phyloP scores from a whole-genome alignment of 1,140 invertebrate genomes.

The Centruroides sculpturatus region DNA sequence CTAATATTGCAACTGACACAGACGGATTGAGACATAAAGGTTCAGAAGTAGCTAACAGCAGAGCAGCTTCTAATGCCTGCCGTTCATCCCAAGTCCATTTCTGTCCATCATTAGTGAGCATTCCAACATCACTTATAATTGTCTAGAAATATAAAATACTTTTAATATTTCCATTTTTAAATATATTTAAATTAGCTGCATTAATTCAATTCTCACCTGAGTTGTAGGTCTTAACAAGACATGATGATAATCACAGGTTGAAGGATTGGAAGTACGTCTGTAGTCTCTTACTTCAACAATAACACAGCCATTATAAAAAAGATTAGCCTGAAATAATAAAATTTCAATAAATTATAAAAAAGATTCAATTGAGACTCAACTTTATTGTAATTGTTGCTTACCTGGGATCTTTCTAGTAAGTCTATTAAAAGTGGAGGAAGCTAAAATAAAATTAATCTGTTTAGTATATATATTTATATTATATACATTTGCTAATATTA shows the following conservation, averaged over 20 bases:
- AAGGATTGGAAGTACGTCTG: slow-evolving; percentile 38
- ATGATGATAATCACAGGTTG: slow-evolving; percentile 38
- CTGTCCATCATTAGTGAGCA: slow-evolving; percentile 43
- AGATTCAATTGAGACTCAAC: slow-evolving; percentile 1
- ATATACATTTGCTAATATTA: too few relatives aligned
- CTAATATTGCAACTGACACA: slow-evolving; percentile 54
- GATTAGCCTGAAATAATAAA: slow-evolving; percentile 34
- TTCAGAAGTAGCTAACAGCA: slow-evolving; percentile 65
- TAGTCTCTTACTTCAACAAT: slow-evolving; percentile 82
- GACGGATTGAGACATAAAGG: slow-evolving; percentile 75
- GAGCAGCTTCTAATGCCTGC: slow-evolving; percentile 50
- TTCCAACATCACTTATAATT: slow-evolving; percentile 54
- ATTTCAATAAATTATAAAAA: neutral
- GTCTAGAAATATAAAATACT: slow-evolving; percentile 25
- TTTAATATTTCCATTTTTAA: too few relatives aligned
- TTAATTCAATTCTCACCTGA: slow-evolving; percentile 31
- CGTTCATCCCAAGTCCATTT: slow-evolving; percentile 63
- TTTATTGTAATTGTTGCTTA: slow-evolving; percentile 11
- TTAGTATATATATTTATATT: too few relatives aligned
- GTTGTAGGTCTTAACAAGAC: slow-evolving; percentile 74
- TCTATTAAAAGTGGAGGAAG: slow-evolving; percentile 72
- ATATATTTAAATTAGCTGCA: too few relatives aligned
- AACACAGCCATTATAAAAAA: slow-evolving; percentile 84
- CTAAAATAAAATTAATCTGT: slow-evolving; percentile 1
- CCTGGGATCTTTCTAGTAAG: slow-evolving; percentile 56